Evolutionary conservation across 64 coral and sea anemone species (phyloP).

Genomic region (Montipora foliosa): DNA sequence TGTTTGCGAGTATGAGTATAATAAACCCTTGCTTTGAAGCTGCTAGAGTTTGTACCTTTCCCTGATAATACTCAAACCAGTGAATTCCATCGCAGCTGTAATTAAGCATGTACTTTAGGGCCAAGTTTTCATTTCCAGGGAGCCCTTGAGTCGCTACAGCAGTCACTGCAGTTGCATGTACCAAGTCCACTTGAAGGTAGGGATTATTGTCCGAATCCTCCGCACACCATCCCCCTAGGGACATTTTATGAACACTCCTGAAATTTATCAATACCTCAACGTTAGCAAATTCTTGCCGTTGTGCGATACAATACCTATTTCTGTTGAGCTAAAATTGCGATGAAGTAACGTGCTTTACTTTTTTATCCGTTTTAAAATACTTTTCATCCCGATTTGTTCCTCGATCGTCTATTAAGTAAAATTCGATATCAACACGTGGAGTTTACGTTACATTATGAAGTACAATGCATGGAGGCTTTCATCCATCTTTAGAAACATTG

Average conservation of each 20-base stretch:
- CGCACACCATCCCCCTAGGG: conserved; percentile 86
- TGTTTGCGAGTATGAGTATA: no score
- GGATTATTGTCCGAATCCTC: conserved; percentile 49
- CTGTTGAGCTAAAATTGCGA: no score
- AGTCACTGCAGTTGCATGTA: conserved; percentile 13
- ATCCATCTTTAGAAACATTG: no score
- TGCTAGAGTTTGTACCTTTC: conserved; percentile 12
- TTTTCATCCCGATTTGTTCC: no score
- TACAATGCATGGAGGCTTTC: no score
- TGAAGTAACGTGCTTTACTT: no score
- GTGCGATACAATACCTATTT: no score
- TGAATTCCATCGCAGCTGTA: conserved; percentile 80
- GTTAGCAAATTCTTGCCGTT: background rate
- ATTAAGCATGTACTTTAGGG: conserved; percentile 70
- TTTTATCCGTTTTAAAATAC: no score
- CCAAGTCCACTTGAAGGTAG: conserved; percentile 82
- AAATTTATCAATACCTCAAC: background rate
- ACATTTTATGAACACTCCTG: conserved; percentile 53
- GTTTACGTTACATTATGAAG: no score
- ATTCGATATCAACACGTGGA: no score
- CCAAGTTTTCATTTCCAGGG: conserved; percentile 62
- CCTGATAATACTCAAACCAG: conserved; percentile 74
- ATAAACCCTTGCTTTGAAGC: no score
- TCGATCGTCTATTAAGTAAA: no score
- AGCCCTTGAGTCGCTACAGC: conserved; percentile 82